Conservation (phyloP, 2,888 invertebrate species). For the Oxyscelio sp. region DNA sequence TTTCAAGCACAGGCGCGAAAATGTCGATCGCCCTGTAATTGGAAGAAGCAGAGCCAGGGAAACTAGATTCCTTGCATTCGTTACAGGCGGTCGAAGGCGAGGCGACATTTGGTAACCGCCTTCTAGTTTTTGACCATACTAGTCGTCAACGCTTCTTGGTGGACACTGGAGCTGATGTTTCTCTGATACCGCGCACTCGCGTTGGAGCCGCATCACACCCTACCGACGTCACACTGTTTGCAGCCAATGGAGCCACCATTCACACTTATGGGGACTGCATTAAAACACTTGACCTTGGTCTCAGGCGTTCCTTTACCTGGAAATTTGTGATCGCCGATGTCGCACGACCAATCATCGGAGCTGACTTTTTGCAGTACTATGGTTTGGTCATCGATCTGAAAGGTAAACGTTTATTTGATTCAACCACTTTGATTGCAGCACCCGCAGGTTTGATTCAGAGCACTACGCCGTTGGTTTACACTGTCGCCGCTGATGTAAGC, state of each 20-base stretch:
- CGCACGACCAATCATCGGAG: too few relatives aligned
- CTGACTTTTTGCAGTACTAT: not conserved
- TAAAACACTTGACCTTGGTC: too few relatives aligned
- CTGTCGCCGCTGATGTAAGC: not conserved
- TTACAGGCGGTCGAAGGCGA: not conserved
- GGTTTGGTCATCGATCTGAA: not conserved
- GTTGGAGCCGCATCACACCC: too few relatives aligned
- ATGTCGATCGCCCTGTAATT: not conserved
- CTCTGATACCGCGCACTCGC: too few relatives aligned
- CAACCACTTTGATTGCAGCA: not conserved
- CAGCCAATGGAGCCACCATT: too few relatives aligned
- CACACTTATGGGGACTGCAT: too few relatives aligned
- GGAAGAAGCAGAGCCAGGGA: not conserved
- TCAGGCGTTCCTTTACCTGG: too few relatives aligned
- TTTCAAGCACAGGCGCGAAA: not conserved
- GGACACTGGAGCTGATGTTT: not conserved
- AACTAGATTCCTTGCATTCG: not conserved
- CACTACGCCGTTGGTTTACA: not conserved
- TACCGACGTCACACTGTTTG: too few relatives aligned
- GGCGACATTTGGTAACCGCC: not conserved
- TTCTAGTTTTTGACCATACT: not conserved
- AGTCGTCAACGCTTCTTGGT: not conserved
- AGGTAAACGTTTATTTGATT: not conserved
- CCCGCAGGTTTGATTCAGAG: not conserved
- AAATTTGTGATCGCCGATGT: not conserved